Conservation (phyloP, 2,888 invertebrate genomes). For the Tortricodes alternella region DNA sequence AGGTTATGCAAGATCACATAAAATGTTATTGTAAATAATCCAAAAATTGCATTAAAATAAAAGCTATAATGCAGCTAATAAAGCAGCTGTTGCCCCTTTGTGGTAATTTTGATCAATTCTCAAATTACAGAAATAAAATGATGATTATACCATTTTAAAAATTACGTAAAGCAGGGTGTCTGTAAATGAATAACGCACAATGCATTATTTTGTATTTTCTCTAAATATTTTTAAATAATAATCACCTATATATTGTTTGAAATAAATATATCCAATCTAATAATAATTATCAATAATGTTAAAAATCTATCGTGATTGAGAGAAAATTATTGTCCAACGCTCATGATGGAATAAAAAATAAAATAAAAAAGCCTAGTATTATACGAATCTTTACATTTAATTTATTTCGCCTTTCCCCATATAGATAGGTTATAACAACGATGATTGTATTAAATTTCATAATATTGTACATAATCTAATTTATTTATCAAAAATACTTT, state of each 20-base stretch:
- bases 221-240: slow-evolving; percentile 40
- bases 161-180: slow-evolving; percentile 62
- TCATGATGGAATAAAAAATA: not conserved
- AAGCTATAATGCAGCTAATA: not conserved
- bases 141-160: slow-evolving; percentile 41
- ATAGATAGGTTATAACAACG: slow-evolving; percentile 43
- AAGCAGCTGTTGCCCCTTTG: not conserved
- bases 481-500: slow-evolving; percentile 52
- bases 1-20: slow-evolving; percentile 7
- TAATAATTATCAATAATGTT: not conserved
- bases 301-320: slow-evolving; percentile 36
- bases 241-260: slow-evolving; percentile 1
- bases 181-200: slow-evolving; percentile 63
- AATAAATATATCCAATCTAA: not conserved
- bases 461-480: slow-evolving; percentile 55
- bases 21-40: slow-evolving; percentile 1
- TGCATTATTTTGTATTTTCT: slow-evolving; percentile 42
- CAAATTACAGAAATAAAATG: not conserved
- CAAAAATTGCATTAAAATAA: not conserved
- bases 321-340: slow-evolving; percentile 46
- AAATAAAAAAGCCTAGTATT: not conserved
- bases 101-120: not conserved
- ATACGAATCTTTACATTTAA: slow-evolving; percentile 1
- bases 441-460: slow-evolving; percentile 46
- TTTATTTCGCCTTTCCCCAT: slow-evolving; percentile 37